phyloP scores from a whole-genome alignment of 2,113 vertebrate species.

The Trochalopteron elliotii region DNA sequence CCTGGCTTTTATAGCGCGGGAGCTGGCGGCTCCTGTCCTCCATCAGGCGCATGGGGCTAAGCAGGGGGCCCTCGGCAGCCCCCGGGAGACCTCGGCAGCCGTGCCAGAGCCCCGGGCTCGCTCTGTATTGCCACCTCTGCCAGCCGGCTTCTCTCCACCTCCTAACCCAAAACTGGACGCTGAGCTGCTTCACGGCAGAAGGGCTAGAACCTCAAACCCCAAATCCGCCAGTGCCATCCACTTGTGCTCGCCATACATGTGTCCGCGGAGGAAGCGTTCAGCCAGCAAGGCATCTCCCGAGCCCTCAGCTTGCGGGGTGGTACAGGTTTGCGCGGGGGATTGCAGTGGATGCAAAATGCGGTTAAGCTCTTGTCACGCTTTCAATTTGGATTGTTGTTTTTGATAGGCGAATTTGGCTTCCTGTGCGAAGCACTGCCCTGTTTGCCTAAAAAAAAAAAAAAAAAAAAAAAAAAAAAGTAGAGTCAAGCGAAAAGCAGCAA shows the following conservation, averaged over 20 bases:
- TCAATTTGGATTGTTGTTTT: background rate
- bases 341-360: background rate
- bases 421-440: background rate
- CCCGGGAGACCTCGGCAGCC: background rate
- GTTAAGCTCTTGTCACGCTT: background rate
- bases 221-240: background rate
- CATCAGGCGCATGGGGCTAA: background rate
- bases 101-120: background rate
- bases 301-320: background rate
- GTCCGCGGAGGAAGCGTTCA: background rate
- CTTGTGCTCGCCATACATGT: background rate
- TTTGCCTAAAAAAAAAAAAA: background rate
- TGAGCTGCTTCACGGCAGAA: background rate
- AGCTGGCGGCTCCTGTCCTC: background rate
- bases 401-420: background rate
- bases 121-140: background rate
- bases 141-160: background rate
- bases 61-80: background rate
- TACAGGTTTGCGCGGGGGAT: background rate
- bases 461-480: background rate
- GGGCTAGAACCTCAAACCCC: background rate
- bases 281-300: accelerated
- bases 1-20: background rate
- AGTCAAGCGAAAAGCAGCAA: background rate
- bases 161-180: background rate